These are phyloP conservation scores for Catocala sponsa DNA, from an alignment of 2,888 invertebrate species.

Conservation along the genomic window DNA sequence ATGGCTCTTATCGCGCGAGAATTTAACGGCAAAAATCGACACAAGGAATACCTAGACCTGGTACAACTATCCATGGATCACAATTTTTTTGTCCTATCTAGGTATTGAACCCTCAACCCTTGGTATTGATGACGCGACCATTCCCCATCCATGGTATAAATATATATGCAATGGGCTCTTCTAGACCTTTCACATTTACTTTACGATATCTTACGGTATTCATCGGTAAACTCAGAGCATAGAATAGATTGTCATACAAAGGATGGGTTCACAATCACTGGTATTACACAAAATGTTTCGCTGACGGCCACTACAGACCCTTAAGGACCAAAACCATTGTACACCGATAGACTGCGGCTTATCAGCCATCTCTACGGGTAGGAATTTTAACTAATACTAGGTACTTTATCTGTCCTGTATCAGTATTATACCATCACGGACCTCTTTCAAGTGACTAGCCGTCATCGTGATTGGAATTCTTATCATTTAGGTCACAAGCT, in stretches of 20 bases:
- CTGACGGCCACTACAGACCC: conserved; percentile 41
- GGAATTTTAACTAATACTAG: conserved; percentile 57
- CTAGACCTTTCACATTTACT: too few relatives aligned
- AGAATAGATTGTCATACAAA: conserved; percentile 3
- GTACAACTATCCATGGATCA: too few relatives aligned
- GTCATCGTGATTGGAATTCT: conserved; percentile 43
- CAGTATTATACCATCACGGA: conserved; percentile 47
- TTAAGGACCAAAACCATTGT: conserved; percentile 49
- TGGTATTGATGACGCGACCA: too few relatives aligned
- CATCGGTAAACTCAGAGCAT: too few relatives aligned
- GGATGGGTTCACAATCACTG: conserved; percentile 1
- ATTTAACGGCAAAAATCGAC: too few relatives aligned
- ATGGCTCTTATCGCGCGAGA: too few relatives aligned
- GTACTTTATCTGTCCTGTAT: conserved; percentile 49
- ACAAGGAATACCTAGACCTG: too few relatives aligned
- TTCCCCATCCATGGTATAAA: too few relatives aligned
- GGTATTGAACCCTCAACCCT: too few relatives aligned
- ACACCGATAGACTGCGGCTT: conserved; percentile 48
- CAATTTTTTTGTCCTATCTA: too few relatives aligned
- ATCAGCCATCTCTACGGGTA: conserved; percentile 52
- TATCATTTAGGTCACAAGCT: conserved; percentile 26
- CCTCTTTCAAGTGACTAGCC: conserved; percentile 40
- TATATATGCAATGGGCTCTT: too few relatives aligned
- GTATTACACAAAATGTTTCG: conserved; percentile 36
- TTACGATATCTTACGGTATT: too few relatives aligned